Evolutionary conservation across 1,140 invertebrate genomes (phyloP), one percentile per base, ranked within the genome.

Genomic region (Bombus confusus): DNA sequence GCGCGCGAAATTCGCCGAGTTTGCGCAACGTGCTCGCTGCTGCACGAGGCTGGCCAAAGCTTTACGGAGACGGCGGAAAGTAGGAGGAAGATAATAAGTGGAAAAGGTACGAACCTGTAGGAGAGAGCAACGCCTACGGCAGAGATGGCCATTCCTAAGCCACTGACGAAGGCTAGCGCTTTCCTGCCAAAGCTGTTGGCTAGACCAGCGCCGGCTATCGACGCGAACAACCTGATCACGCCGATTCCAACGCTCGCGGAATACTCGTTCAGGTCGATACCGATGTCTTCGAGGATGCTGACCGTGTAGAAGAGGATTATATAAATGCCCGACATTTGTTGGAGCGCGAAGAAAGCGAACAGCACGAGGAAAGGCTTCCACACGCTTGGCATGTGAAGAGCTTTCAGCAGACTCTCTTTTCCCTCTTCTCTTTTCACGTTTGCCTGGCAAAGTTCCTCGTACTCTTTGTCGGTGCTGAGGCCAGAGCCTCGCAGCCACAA

Each of bases 281-380:
- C 96, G 28, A 97, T 96, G 13, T 97, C 96, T 85, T 96, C 95
- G 89, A 97, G 96, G 89, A 97, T 96, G 80, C 96, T 96, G 1
- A 97, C 97, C 0, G 97, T 96, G 88, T 98, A 98, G 92, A 97
- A 98, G 59, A 98, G 95, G 12, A 98, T 96, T 2, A 97, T 96
- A 93, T 98, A 97, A 31, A 97, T 97, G 8, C 97, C 97, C 0
- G 96, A 97, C 74, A 97, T 95, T 90, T 97, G 97, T 95, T 97
- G 97, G 82, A 97, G 96, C 12, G 96, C 90, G 93, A 97, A 97
- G 91, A 97, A 96, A 0, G 95, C 86, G 6, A 97, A 94, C 0
- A 97, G 94, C 4, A 97, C 95, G 0, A 96, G 86, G 88, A 97
- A 97, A 0, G 97, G 97, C 90, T 97, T 97, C 86, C 97, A 94